Conservation (phyloP, 2,113 vertebrate genomes). For the Lepus americanus region DNA sequence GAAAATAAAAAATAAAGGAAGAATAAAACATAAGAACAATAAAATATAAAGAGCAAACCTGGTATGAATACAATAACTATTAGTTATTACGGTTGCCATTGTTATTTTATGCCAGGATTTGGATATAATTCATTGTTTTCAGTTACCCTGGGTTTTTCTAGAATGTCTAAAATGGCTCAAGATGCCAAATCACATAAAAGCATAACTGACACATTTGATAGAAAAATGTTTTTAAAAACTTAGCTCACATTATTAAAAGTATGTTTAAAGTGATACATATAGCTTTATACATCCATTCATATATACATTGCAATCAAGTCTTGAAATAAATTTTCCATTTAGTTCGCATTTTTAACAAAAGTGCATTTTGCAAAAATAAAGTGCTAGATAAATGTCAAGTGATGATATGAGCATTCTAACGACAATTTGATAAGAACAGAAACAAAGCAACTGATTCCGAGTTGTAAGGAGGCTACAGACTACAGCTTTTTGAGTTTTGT, state of each 20-base stretch:
- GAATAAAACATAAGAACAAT: neutral
- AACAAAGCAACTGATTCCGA: neutral
- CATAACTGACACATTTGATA: neutral
- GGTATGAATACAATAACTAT: neutral
- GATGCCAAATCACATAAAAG: slow-evolving; percentile 17
- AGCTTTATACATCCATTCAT: neutral
- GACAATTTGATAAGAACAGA: neutral
- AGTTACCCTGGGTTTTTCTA: slow-evolving; percentile 6
- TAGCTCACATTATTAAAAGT: neutral
- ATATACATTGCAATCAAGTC: neutral
- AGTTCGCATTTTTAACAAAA: slow-evolving; percentile 30
- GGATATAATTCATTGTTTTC: slow-evolving; percentile 29
- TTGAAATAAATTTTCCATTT: neutral
- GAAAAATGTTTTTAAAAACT: neutral
- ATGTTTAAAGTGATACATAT: neutral
- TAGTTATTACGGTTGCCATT: neutral
- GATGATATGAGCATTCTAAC: neutral
- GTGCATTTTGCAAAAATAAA: slow-evolving; percentile 27
- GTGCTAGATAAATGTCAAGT: neutral
- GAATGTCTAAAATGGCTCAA: neutral
- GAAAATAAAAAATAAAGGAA: slow-evolving; percentile 13
- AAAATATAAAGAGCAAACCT: neutral
- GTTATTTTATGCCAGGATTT: slow-evolving; percentile 10
- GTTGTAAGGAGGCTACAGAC: neutral
- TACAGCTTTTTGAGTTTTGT: neutral